These are phyloP conservation scores for Helicoverpa assulta DNA, from an alignment of 2,888 invertebrate species.

Conservation along the genomic window DNA sequence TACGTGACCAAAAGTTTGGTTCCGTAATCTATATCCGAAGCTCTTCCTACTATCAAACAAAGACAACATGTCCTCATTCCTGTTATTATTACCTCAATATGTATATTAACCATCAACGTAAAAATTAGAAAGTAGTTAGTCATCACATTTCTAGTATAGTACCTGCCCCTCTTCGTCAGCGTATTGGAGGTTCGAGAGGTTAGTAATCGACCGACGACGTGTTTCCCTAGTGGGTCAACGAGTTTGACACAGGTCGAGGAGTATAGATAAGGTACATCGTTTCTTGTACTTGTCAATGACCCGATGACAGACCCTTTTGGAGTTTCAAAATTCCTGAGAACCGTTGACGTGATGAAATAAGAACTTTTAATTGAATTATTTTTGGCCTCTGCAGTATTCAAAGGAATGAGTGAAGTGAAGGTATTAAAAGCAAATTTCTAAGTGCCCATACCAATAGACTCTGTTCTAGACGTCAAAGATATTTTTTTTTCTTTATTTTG, in stretches of 20 bases:
- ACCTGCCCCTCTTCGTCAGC: conserved; percentile 69
- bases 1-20: conserved; percentile 32
- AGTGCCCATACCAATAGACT: neutral
- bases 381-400: neutral
- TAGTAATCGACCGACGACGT: conserved; percentile 71
- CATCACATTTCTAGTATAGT: conserved; percentile 51
- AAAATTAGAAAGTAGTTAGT: conserved; percentile 58
- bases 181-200: conserved; percentile 70
- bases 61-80: conserved; percentile 21
- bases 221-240: conserved; percentile 79
- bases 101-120: conserved; percentile 23
- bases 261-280: conserved; percentile 63
- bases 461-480: too few species aligned
- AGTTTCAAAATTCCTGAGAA: conserved; percentile 35
- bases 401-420: neutral
- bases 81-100: conserved; percentile 29
- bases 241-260: conserved; percentile 78
- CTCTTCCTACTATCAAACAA: conserved; percentile 18
- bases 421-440: neutral
- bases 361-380: conserved; percentile 21
- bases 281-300: conserved; percentile 63
- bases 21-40: conserved; percentile 25
- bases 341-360: conserved; percentile 13
- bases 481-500: neutral
- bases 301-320: conserved; percentile 45